Percentiles rank a stretch among this genome's conserved stretches.
Conservation (phyloP, 1,140 invertebrate genomes). For the Onthophagus taurus region DNA sequence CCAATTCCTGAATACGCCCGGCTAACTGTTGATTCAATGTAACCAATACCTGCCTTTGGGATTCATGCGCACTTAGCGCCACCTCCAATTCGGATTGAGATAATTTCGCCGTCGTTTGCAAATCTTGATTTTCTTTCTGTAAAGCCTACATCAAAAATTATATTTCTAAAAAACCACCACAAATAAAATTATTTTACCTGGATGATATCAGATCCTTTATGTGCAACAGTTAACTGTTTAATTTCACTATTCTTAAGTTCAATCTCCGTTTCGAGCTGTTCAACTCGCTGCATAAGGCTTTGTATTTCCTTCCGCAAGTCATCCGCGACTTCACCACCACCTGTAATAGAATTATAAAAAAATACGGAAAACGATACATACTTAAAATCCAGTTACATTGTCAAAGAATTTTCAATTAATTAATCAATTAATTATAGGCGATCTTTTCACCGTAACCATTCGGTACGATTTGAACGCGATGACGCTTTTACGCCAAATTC, state of each 20-base stretch:
- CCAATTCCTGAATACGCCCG: conserved; percentile 75
- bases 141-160: conserved; percentile 40
- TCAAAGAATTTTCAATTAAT: too few species aligned
- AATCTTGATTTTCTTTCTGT: conserved; percentile 63
- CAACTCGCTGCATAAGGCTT: conserved; percentile 61
- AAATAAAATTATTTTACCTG: conserved; percentile 8
- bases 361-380: too few species aligned
- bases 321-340: conserved; percentile 38
- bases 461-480: too few species aligned
- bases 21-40: conserved; percentile 76
- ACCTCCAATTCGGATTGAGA: conserved; percentile 78
- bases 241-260: conserved; percentile 73
- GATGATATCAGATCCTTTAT: conserved; percentile 23
- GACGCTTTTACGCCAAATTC: too few species aligned
- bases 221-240: conserved; percentile 39
- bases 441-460: too few species aligned
- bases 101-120: conserved; percentile 60
- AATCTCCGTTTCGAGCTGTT: conserved; percentile 64
- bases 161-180: neutral
- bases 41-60: conserved; percentile 73
- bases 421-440: too few species aligned
- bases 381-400: too few species aligned
- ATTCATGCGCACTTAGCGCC: conserved; percentile 69
- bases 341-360: too few species aligned
- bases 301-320: conserved; percentile 47